A percentile compares a stretch with the other conserved stretches of the same genome.
phyloP scores from a whole-genome alignment of 1,140 invertebrate genomes.

The Drosophila suzukii region DNA sequence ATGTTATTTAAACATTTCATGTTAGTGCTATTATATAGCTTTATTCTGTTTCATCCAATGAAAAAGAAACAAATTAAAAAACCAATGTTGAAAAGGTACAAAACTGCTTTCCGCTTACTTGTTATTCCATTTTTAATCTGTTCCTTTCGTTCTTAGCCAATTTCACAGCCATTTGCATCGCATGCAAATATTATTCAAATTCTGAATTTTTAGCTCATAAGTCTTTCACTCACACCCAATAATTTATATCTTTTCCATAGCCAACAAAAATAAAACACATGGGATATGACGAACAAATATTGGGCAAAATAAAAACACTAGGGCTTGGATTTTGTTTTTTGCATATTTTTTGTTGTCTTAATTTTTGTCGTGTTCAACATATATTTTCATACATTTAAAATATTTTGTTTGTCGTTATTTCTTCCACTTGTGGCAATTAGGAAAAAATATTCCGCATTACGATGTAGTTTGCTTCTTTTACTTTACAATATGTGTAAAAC shows the following conservation, averaged over 20 bases:
- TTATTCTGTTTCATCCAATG: constrained; percentile 22
- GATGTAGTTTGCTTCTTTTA: constrained; percentile 57
- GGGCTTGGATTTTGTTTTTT: constrained; percentile 56
- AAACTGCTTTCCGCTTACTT: constrained; percentile 10
- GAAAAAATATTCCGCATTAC: constrained; percentile 65
- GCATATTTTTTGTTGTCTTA: constrained; percentile 36
- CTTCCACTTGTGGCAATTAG: constrained; percentile 44
- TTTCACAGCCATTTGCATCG: constrained; percentile 79
- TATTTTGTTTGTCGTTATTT: constrained; percentile 55
- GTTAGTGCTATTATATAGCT: constrained; percentile 73
- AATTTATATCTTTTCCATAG: constrained; percentile 9
- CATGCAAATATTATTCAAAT: constrained; percentile 56
- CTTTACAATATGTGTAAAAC: constrained; percentile 76
- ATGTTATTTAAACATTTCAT: constrained; percentile 26
- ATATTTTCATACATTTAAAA: constrained; percentile 63
- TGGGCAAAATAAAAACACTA: constrained; percentile 61
- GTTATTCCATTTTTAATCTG: constrained; percentile 15
- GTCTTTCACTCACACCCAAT: constrained; percentile 59
- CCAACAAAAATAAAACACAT: constrained; percentile 3
- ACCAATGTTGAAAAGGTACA: constrained; percentile 17
- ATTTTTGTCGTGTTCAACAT: constrained; percentile 59
- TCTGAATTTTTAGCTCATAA: constrained; percentile 62
- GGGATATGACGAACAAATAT: constrained; percentile 4
- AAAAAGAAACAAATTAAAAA: constrained; percentile 20
- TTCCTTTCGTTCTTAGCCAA: constrained; percentile 55